phyloP scores from a whole-genome alignment of 2,113 vertebrate species.

The Planiliza haematocheilus region DNA sequence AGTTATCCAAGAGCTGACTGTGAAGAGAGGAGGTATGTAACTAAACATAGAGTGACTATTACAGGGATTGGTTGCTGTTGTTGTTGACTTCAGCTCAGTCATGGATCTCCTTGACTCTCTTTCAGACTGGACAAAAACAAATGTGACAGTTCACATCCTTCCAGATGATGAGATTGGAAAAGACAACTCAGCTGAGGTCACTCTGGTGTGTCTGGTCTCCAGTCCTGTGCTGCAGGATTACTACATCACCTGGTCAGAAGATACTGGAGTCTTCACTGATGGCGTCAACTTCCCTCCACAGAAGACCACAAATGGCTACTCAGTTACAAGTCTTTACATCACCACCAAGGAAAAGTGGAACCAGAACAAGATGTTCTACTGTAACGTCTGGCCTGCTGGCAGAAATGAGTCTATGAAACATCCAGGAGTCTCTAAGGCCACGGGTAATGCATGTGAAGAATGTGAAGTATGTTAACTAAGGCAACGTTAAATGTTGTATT shows the following conservation, averaged over 20 bases:
- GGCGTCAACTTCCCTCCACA: neutral
- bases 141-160: constrained; percentile 2
- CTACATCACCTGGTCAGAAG: constrained; percentile 30
- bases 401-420: fast-evolving
- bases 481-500: constrained; percentile 4
- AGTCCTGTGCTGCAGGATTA: neutral
- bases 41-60: too few relatives aligned
- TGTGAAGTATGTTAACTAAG: neutral
- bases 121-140: neutral
- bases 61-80: too few relatives aligned
- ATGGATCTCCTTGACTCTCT: neutral
- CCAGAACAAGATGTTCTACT: fast-evolving
- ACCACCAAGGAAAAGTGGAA: neutral
- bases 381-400: neutral
- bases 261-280: fast-evolving
- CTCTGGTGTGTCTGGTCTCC: constrained; percentile 53
- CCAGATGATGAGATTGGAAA: neutral
- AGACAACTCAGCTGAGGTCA: constrained; percentile 6
- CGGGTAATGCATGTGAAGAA: fast-evolving
- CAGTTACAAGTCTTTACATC: constrained; percentile 38
- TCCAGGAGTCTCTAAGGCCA: fast-evolving
- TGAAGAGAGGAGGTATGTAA: too few relatives aligned
- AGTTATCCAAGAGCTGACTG: too few relatives aligned
- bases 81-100: too few relatives aligned
- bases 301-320: neutral